A percentile compares a stretch with the other conserved stretches of the same genome.
phyloP scores from a whole-genome alignment of 2,797 vertebrate species.

The Emydoidea blandingii region DNA sequence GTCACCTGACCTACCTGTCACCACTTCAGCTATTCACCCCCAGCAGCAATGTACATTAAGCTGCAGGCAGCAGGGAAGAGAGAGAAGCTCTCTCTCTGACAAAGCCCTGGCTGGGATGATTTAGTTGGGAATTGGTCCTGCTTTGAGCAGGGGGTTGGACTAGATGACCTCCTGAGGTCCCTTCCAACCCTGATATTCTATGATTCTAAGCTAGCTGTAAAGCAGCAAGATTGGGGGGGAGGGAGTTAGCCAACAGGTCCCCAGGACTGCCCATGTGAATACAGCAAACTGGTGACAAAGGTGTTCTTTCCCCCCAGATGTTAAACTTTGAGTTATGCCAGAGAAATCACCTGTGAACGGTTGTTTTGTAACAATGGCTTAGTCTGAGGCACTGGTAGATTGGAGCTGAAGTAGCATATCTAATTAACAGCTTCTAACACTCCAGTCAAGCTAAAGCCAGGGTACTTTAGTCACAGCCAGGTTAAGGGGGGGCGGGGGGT shows the following conservation, averaged over 20 bases:
- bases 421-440: background rate
- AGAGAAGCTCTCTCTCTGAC: no score
- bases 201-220: background rate
- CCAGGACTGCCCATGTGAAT: background rate
- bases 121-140: no score
- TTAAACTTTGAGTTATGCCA: background rate
- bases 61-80: background rate
- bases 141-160: no score
- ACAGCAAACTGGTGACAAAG: background rate
- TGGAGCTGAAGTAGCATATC: background rate
- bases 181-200: no score
- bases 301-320: background rate
- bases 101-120: no score
- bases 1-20: background rate
- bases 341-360: background rate
- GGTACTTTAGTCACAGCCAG: background rate
- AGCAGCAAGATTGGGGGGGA: background rate
- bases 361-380: background rate
- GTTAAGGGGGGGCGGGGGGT: background rate
- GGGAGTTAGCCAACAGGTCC: background rate
- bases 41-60: background rate
- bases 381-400: background rate
- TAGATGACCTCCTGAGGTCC: no score
- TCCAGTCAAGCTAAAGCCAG: background rate
- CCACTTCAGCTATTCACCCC: background rate